Percentiles rank a stretch among this genome's conserved stretches.
These are phyloP conservation scores for Drosophila macrospina DNA, from an alignment of 2,888 invertebrate genomes.

Conservation along the genomic window DNA sequence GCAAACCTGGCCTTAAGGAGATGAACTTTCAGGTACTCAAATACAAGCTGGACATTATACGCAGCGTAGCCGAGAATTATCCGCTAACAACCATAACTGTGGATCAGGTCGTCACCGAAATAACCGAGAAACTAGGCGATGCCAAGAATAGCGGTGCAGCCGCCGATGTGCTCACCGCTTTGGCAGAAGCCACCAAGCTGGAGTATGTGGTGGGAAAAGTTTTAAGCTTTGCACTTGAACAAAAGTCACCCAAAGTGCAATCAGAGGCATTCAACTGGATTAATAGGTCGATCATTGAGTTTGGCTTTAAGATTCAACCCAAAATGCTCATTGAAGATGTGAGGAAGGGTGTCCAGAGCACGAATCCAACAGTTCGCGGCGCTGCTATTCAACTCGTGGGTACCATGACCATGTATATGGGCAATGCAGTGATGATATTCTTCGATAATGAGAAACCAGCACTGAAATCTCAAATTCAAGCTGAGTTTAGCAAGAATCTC, in stretches of 20 bases:
- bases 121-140: slow-evolving; percentile 94
- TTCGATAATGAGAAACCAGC: slow-evolving; percentile 95
- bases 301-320: slow-evolving; percentile 92
- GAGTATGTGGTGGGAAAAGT: slow-evolving; percentile 91
- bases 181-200: slow-evolving; percentile 92
- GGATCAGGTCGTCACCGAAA: slow-evolving; percentile 91
- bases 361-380: slow-evolving; percentile 93
- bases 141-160: slow-evolving; percentile 90
- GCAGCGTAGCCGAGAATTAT: slow-evolving; percentile 91
- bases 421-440: slow-evolving; percentile 89
- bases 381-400: slow-evolving; percentile 89
- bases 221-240: slow-evolving; percentile 91
- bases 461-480: slow-evolving; percentile 92
- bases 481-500: slow-evolving; percentile 93
- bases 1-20: slow-evolving; percentile 94
- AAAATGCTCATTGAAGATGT: slow-evolving; percentile 91
- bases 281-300: slow-evolving; percentile 91
- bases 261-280: slow-evolving; percentile 94
- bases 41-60: slow-evolving; percentile 91
- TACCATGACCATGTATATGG: slow-evolving; percentile 92
- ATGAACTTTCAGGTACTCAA: slow-evolving; percentile 97
- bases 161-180: slow-evolving; percentile 88
- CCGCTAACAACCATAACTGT: slow-evolving; percentile 90
- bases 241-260: slow-evolving; percentile 96
- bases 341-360: slow-evolving; percentile 93